Evolutionary conservation across 2,888 invertebrate species (phyloP), one percentile per base, ranked within the genome.

Genomic region (Caprella mutica): DNA sequence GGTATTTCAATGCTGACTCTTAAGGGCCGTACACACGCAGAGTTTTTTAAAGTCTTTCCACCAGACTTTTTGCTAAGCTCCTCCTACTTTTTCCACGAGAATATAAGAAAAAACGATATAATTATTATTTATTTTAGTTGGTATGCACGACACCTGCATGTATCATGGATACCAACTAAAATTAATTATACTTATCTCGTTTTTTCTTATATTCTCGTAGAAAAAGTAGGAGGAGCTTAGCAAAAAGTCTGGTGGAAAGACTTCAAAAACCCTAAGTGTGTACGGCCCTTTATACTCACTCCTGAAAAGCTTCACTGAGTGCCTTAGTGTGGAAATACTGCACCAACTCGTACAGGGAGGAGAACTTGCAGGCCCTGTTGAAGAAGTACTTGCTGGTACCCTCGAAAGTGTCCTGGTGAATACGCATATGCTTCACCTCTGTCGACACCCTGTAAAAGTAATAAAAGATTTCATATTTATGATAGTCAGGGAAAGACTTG

Each of bases 391-490:
- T 27, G 8, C 29, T 30, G 43, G 23, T 38, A n/a, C 48, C 50
- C 1, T 29, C 51, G 12, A 57, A 59, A 9, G 54, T 51, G 9
- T 55, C 54, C 6, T 52, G 40, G 21, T 56, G 54, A n/a, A 66
- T 55, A 17, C 60, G 53, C 65, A 66, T 66, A 44, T 66, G 66
- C 52, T 65, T 66, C 54, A 65, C 64, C 19, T 62, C 65, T 12
- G 54, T 55, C 17, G 42, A 40, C 6, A 64, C 65, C 40, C 65
- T 65, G 55, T 29, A 23, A 5, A 29, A 39, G 17, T 29, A 8
- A 24, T 23, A 52, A 12, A 21, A 46, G 38, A 50, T 2, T 24
- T 2, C 35, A 14, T 35, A 14, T 12, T 9, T 12, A 35, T 9
- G 9, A 35, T 35, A 14, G 35, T 35, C 35, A 14, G 35, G 35